Evolutionary conservation across 1,140 invertebrate species (phyloP).

Genomic region (Papilio machaon): DNA sequence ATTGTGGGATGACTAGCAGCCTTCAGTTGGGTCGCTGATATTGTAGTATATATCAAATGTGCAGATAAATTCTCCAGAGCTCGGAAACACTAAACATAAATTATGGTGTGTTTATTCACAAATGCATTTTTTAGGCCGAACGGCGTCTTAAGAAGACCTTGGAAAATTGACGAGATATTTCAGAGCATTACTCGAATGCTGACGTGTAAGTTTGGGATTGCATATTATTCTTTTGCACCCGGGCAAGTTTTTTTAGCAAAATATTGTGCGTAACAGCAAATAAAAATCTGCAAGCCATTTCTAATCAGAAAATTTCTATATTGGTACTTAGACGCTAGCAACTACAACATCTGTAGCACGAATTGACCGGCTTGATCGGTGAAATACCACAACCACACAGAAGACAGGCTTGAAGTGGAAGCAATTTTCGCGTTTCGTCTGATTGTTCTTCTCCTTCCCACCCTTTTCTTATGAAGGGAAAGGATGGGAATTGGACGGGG

Average conservation of each 20-base stretch:
- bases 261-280: background rate
- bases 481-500: too few species aligned
- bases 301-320: too few species aligned
- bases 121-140: background rate
- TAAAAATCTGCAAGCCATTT: background rate
- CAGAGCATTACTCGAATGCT: background rate
- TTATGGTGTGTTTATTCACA: conserved; percentile 3
- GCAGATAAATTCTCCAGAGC: conserved; percentile 43
- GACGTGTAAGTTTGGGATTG: background rate
- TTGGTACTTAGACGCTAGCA: too few species aligned
- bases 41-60: conserved; percentile 51
- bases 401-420: too few species aligned
- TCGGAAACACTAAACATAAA: background rate
- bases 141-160: background rate
- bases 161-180: background rate
- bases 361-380: too few species aligned
- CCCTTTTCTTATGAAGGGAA: too few species aligned
- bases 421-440: too few species aligned
- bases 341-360: too few species aligned
- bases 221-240: background rate
- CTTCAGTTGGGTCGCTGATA: conserved; percentile 66
- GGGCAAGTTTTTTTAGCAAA: background rate
- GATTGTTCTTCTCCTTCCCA: too few species aligned
- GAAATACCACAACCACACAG: too few species aligned
- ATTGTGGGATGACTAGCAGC: conserved; percentile 51